Percentiles rank a stretch among this genome's conserved stretches.
Evolutionary conservation across 2,797 vertebrate species (phyloP).

Genomic region (Poecile montanus): DNA sequence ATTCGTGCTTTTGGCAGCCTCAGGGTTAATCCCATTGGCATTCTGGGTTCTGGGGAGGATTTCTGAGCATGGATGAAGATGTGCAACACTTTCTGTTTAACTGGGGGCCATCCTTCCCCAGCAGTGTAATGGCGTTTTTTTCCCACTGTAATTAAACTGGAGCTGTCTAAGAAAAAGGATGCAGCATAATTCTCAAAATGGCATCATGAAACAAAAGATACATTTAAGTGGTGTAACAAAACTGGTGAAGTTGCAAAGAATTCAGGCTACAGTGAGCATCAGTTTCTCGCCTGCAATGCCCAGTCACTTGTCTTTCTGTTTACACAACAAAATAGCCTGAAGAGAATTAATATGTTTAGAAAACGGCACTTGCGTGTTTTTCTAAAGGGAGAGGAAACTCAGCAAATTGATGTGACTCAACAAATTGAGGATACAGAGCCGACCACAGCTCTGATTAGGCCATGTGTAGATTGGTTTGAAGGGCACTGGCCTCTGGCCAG

Average conservation of each 20-base stretch:
- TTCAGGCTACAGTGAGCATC: neutral
- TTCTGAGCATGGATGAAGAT: neutral
- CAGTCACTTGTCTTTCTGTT: slow-evolving; percentile 33
- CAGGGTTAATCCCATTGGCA: neutral
- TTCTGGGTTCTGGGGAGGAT: neutral
- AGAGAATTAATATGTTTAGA: slow-evolving; percentile 24
- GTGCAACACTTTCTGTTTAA: neutral
- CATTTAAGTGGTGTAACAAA: neutral
- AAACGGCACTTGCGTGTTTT: neutral
- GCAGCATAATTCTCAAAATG: neutral
- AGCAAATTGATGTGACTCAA: slow-evolving; percentile 65
- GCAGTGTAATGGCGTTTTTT: neutral
- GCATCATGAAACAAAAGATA: neutral
- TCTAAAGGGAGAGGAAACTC: slow-evolving; percentile 43
- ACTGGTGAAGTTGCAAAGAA: neutral
- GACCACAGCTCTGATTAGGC: slow-evolving; percentile 32
- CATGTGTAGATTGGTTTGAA: slow-evolving; percentile 21
- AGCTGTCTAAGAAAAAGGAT: neutral
- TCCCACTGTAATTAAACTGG: neutral
- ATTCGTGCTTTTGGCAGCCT: neutral
- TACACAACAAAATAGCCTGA: slow-evolving; percentile 32
- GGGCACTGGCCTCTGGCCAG: slow-evolving; percentile 42
- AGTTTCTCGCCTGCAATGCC: neutral
- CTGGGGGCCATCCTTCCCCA: neutral
- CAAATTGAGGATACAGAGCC: slow-evolving; percentile 45